phyloP scores from a whole-genome alignment of 2,888 invertebrate genomes.

The Stenodera caucasica region DNA sequence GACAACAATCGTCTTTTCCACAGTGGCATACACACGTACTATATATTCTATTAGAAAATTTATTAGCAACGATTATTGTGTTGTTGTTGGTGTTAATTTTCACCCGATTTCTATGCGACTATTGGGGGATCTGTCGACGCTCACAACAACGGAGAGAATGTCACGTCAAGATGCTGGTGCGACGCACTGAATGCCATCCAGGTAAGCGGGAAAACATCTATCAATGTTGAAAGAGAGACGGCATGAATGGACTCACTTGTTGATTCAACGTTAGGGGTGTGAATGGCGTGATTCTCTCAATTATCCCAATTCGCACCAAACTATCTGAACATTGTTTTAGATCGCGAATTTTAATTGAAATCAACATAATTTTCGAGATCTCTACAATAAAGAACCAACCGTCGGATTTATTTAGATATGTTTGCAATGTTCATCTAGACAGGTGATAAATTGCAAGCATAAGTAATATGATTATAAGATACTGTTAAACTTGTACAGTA shows the following conservation, averaged over 20 bases:
- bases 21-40: not conserved
- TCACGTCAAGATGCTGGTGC: not conserved
- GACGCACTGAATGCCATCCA: not conserved
- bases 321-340: too few species aligned
- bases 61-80: too few species aligned
- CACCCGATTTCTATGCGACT: too few species aligned
- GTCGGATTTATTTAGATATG: not conserved
- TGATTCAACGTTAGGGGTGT: conserved; percentile 2
- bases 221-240: not conserved
- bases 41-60: too few species aligned
- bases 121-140: too few species aligned
- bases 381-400: not conserved
- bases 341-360: too few species aligned
- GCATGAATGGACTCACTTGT: not conserved
- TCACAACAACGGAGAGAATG: too few species aligned
- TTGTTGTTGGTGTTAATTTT: too few species aligned
- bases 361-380: too few species aligned
- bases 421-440: not conserved
- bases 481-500: not conserved
- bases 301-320: too few species aligned
- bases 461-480: not conserved
- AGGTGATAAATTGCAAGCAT: not conserved
- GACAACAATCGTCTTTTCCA: not conserved
- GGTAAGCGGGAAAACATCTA: not conserved
- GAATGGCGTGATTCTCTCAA: not conserved